phyloP scores from a whole-genome alignment of 2,888 invertebrate genomes.

The Parnassius smintheus region DNA sequence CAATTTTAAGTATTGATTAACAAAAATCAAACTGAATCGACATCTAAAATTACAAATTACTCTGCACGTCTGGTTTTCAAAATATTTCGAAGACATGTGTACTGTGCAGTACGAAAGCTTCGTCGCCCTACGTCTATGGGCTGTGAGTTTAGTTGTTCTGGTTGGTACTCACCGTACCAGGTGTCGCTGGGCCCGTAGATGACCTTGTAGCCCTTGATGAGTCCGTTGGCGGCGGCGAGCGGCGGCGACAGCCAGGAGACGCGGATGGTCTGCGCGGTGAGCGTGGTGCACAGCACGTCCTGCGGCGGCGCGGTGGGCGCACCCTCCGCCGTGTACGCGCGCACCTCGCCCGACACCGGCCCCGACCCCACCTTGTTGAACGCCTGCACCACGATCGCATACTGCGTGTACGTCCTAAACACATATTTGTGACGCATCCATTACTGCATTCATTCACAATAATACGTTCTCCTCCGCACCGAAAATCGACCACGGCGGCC shows the following conservation, averaged over 20 bases:
- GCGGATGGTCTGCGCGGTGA: conserved; percentile 96
- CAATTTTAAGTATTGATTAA: too few relatives aligned
- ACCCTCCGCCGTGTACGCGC: conserved; percentile 97
- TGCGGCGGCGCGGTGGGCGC: conserved; percentile 95
- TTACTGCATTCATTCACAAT: too few relatives aligned
- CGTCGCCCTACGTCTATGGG: too few relatives aligned
- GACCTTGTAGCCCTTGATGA: conserved; percentile 97
- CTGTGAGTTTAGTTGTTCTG: too few relatives aligned
- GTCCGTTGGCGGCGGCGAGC: conserved; percentile 94
- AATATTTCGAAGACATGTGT: too few relatives aligned
- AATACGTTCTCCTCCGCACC: too few relatives aligned
- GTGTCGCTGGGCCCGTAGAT: conserved; percentile 94
- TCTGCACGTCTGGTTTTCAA: too few relatives aligned
- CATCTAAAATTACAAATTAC: too few relatives aligned
- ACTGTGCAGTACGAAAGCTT: too few relatives aligned
- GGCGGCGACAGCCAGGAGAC: conserved; percentile 98
- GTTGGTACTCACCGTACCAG: conserved; percentile 80
- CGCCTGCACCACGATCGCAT: conserved; percentile 96
- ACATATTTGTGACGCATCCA: not conserved
- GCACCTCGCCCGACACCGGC: conserved; percentile 92
- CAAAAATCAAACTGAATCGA: too few relatives aligned
- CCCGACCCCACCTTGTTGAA: conserved; percentile 97
- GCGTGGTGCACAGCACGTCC: conserved; percentile 94
- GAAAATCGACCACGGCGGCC: too few relatives aligned
- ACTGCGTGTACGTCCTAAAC: conserved; percentile 93